Percentiles rank a stretch among this genome's conserved stretches.
Conservation (phyloP, 2,113 vertebrate species). For the Callipepla squamata region DNA sequence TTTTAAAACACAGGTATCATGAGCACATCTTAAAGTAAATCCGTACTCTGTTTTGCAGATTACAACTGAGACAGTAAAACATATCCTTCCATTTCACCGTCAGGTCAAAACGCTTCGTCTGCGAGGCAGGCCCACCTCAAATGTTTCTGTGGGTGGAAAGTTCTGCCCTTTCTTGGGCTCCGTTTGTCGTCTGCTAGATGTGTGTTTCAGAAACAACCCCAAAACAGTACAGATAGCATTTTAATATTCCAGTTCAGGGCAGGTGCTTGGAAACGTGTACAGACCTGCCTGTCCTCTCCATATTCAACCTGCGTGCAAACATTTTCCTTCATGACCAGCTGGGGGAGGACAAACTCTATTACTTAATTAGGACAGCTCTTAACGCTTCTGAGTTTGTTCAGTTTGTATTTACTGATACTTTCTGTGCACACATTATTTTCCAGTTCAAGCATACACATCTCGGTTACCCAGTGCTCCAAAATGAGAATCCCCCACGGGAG, state of each 20-base stretch:
- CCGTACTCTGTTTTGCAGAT: not conserved
- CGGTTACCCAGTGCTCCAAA: not conserved
- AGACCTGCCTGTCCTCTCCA: not conserved
- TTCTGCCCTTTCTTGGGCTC: not conserved
- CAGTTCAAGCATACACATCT: not conserved
- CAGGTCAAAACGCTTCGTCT: not conserved
- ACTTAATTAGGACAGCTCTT: not conserved
- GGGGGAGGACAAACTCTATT: not conserved
- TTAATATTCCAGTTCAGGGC: not conserved
- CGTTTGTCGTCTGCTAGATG: not conserved
- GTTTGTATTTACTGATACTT: not conserved
- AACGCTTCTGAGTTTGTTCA: not conserved
- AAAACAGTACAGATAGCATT: not conserved
- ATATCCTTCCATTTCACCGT: not conserved
- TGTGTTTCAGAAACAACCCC: not conserved
- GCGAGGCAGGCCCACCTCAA: not conserved
- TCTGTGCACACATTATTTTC: not conserved
- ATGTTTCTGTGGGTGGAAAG: not conserved
- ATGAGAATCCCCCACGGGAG: not conserved
- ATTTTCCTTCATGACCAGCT: not conserved
- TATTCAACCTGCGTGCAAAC: rapidly evolving
- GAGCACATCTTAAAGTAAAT: not conserved
- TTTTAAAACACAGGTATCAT: not conserved
- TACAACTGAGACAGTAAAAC: not conserved
- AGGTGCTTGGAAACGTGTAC: not conserved